Conservation (phyloP, 2,113 vertebrate species). For the Zosterops borbonicus region DNA sequence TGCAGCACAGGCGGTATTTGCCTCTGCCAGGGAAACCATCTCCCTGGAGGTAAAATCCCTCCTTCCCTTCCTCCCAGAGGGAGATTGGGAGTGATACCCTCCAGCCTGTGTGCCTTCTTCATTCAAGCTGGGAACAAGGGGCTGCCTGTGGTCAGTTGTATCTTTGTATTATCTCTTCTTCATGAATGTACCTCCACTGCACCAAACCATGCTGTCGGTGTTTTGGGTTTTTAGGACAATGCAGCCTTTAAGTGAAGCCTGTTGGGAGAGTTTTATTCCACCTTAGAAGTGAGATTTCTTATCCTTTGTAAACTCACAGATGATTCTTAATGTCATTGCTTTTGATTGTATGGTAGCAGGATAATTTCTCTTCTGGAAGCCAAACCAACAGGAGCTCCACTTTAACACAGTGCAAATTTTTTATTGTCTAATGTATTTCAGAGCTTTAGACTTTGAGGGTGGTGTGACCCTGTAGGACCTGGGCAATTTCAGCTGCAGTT, state of each 20-base stretch:
- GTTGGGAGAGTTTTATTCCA: not conserved
- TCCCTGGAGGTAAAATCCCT: not conserved
- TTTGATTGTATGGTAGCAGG: not conserved
- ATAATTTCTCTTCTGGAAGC: not conserved
- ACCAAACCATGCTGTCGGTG: not conserved
- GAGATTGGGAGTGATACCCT: not conserved
- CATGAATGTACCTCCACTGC: accelerated
- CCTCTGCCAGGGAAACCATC: not conserved
- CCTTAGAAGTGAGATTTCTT: not conserved
- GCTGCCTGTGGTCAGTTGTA: not conserved
- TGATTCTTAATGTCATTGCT: not conserved
- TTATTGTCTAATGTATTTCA: not conserved
- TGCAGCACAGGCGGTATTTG: not conserved
- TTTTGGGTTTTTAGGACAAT: not conserved
- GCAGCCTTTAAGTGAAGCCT: not conserved
- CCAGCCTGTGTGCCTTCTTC: not conserved
- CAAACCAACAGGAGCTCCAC: not conserved
- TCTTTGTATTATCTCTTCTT: not conserved
- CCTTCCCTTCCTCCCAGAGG: not conserved
- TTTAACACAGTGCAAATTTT: not conserved
- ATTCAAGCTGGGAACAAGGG: not conserved
- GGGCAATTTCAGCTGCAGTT: not conserved
- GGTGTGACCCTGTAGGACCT: not conserved
- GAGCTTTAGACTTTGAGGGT: not conserved
- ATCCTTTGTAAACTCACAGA: not conserved